Evolutionary conservation across 2,113 vertebrate species (phyloP), one percentile per base, ranked within the genome.

Genomic region (Sceloporus undulatus): DNA sequence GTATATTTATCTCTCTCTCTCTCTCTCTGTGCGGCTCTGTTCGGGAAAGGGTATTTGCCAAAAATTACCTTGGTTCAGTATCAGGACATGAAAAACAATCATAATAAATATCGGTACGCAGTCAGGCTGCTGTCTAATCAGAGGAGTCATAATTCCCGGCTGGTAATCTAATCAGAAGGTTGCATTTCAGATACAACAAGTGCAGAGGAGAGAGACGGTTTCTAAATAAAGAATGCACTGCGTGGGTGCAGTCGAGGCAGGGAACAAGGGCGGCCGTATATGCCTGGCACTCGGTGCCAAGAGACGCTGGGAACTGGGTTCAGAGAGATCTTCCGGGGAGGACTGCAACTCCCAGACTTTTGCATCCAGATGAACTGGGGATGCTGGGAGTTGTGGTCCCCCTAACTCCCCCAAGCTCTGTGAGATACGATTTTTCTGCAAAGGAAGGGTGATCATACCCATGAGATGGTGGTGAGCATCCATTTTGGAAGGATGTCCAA

Each of bases 61-160:
- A 81, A 86, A 87, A 91, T 91, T 94, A 87, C 93, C 90, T 65
- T 79, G 0, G 9, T 38, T 82, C 0, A 0, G 78, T 9, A 0
- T 85, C 89, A 86, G 88, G n/a, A 54, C 86, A 14, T 62, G 16
- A 16, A 16, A 62, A 62, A 62, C 4, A 62, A 59, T 18, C 11
- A 62, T 62, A 62, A 62, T 62, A 62, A 77, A 86, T 70, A 89
- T 82, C 82, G 82, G 29, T 77, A 40, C 56, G 86, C 89, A 92
- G 68, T 84, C 9, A 89, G 94, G 91, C 74, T 85, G 91, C 68
- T 0, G n/a, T 87, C 87, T 95, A 89, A 96, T 94, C 93, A 95
- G 93, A 93, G 29, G 71, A 89, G 71, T 74, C 81, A 90, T 75
- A 90, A 93, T 94, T 96, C 95, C 89, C 84, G 78, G 92, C 85